phyloP scores from a whole-genome alignment of 2,113 vertebrate species.

The Notothenia coriiceps region DNA sequence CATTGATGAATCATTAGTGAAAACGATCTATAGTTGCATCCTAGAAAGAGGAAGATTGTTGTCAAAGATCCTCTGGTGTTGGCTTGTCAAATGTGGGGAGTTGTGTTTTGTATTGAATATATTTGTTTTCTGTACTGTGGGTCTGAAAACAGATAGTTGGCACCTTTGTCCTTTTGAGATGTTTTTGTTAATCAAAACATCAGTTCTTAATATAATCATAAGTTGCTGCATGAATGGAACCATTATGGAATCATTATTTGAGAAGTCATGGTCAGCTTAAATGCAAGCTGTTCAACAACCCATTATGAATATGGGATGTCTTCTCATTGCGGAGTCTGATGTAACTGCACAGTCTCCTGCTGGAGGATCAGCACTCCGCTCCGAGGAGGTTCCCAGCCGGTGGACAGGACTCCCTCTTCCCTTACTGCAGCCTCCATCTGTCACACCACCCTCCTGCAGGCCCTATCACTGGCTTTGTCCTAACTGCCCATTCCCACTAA shows the following conservation, averaged over 20 bases:
- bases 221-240: background rate
- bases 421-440: conserved; percentile 4
- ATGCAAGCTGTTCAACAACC: background rate
- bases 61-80: background rate
- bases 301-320: background rate
- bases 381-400: conserved; percentile 24
- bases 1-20: conserved; percentile 18
- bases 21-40: background rate
- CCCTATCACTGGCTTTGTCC: background rate
- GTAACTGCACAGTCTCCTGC: conserved; percentile 30
- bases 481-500: background rate
- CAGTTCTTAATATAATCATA: background rate
- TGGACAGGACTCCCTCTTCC: conserved; percentile 11
- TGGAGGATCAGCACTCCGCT: conserved; percentile 9
- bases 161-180: no score
- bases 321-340: conserved; percentile 52
- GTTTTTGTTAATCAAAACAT: background rate
- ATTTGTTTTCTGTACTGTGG: background rate
- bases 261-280: background rate
- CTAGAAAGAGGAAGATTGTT: background rate
- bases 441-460: conserved; percentile 4
- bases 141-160: background rate
- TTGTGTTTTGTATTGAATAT: background rate
- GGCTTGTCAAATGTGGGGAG: background rate
- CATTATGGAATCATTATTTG: background rate